Base-by-base conservation (phyloP, 1,140 invertebrate genomes). In the Chionoecetes opilio region DNA sequence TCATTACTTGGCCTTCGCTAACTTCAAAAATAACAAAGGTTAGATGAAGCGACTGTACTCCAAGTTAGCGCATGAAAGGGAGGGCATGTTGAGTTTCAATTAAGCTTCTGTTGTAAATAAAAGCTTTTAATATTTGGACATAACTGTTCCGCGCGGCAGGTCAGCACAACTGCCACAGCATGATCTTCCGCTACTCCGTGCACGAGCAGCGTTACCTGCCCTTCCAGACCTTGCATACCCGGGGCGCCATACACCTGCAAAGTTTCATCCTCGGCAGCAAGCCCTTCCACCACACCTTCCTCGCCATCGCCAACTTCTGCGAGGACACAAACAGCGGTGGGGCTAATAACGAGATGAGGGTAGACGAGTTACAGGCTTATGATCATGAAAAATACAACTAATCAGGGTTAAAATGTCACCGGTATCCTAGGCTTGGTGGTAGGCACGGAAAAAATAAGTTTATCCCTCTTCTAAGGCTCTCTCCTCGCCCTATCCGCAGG, bases 241-340 rank as follows among this genome's bases (percentile, higher is more conserved):
- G 38, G 32, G 92, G 92, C 17, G 92, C 92, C 82, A 86, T 14
- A 2, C 92, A 93, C 84, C 46, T 93, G 2, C 29, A 84, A 2
- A 46, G 37, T 38, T 93, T 93, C 38, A 86, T 41, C 41, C 41
- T 93, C 2, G 38, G 82, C 35, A 31, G 37, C 31, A 82, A 35
- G 31, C 82, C 3, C n/a, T 14, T 29, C 35, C 26, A 31, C 0
- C 11, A 93, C 82, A 84, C 37, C 32, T 93, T 93, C 41, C 92
- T 93, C 3, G 92, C 92, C 34, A 84, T 93, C 6, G 92, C 92
- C 29, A 93, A 93, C 32, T 93, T 53, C 38, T 93, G 92, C 32
- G 82, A 93, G 31, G 82, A 93, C 46, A 84, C 38, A n/a, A 17
- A 82, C 17, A 32, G 2, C 17, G 90, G 90, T 92, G 37, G 21